Percentiles rank a stretch among this genome's conserved stretches.
Evolutionary conservation across 2,113 vertebrate genomes (phyloP).

Genomic region (Rhizomys pruinosus): DNA sequence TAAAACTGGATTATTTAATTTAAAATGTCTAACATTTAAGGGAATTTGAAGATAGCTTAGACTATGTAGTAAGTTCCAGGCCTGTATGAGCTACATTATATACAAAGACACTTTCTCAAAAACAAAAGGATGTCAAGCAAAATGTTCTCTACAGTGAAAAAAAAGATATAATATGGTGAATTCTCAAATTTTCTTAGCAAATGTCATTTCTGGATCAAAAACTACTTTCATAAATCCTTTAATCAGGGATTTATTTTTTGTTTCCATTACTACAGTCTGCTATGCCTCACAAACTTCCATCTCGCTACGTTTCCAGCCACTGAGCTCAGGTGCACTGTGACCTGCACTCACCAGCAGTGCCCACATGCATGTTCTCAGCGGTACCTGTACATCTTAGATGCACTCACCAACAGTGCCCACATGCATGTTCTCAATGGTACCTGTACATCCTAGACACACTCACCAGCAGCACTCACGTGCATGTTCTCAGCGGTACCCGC

Average conservation of each 20-base stretch:
- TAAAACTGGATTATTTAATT: constrained; percentile 70
- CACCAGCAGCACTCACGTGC: neutral
- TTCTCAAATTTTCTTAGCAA: constrained; percentile 49
- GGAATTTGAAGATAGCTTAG: neutral
- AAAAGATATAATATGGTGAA: constrained; percentile 40
- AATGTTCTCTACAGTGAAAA: constrained; percentile 58
- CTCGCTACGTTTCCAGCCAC: constrained; percentile 62
- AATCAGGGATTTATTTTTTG: constrained; percentile 72
- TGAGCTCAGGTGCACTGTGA: neutral
- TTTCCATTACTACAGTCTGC: constrained; percentile 72
- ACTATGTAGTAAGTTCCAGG: neutral
- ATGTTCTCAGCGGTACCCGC: constrained; percentile 15
- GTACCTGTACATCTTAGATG: constrained; percentile 64
- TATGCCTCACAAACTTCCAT: constrained; percentile 64
- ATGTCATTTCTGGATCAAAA: constrained; percentile 64
- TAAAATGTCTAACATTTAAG: constrained; percentile 70
- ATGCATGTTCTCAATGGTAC: neutral
- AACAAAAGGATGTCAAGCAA: neutral
- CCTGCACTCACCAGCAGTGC: neutral
- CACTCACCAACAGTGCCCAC: neutral
- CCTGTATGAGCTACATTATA: neutral
- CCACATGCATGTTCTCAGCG: neutral
- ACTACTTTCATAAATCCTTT: constrained; percentile 65
- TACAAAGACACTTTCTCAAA: neutral
- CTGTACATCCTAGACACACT: constrained; percentile 64